Base-by-base conservation (phyloP, 2,888 invertebrate genomes). In the Synanthedon myopaeformis region DNA sequence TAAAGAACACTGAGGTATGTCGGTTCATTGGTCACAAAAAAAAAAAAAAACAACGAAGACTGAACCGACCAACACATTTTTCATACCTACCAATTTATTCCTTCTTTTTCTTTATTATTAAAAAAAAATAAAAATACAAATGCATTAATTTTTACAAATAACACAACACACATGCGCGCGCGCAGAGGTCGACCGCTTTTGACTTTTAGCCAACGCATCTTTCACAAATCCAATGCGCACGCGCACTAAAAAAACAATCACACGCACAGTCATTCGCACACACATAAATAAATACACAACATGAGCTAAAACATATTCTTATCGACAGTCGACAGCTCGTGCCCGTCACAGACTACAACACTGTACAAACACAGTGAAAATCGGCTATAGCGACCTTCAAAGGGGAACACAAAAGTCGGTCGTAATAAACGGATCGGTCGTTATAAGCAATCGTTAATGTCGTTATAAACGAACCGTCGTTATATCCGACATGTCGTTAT, bases 251-350 rank as follows among this genome's bases (percentile, higher is more conserved):
- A n/a, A n/a, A n/a, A n/a, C n/a, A 55, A 54, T 41, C 50, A 58
- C 61, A 52, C 64, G 54, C 66, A 58, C 62, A 53, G 64, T 58
- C 59, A 55, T 63, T 55, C 53, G 4, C 62, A 59, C 58, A 62
- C 68, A 63, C 62, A 58, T 71, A 71, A 84, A 85, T 85, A 85
- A 84, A 85, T 85, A 81, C 82, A 82, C 78, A 79, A 78, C 76
- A 77, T 75, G 74, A 79, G 72, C 72, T 72, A 71, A 66, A 72
- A 75, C 75, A 76, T n/a, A 73, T 71, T 66, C 62, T 67, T 71
- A 72, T 74, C 73, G 73, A 68, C 74, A 73, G 19, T 3, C 3
- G 19, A 19, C 19, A 19, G 66, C 64, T 57, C 59, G 57, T 35
- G 35, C 35, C 35, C 35, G 35, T 35, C 19, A 70, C 74, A 70